phyloP scores from a whole-genome alignment of 1,140 invertebrate species.

The Zeugodacus cucurbitae region DNA sequence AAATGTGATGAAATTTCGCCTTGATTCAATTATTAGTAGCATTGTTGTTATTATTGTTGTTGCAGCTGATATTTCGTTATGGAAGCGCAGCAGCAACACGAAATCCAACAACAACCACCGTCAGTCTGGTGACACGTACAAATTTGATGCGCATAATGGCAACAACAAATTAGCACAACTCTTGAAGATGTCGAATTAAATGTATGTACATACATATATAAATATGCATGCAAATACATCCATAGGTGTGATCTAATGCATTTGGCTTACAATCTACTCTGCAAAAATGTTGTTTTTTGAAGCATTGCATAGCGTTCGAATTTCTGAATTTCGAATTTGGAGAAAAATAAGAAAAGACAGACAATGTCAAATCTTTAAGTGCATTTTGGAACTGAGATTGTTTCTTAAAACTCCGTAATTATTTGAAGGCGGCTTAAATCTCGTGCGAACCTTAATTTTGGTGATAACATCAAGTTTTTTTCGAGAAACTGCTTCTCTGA shows the following conservation, averaged over 20 bases:
- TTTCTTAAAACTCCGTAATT: no score
- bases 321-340: no score
- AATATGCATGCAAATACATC: not conserved
- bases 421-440: no score
- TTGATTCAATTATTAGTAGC: not conserved
- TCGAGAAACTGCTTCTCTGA: no score
- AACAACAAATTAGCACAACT: not conserved
- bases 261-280: no score
- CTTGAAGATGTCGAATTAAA: not conserved
- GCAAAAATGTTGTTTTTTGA: no score
- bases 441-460: no score
- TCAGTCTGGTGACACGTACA: not conserved
- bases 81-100: not conserved
- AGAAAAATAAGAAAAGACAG: no score
- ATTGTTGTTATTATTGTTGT: not conserved
- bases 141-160: not conserved
- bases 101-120: not conserved
- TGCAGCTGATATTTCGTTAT: not conserved
- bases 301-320: no score
- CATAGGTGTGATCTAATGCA: not conserved
- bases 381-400: no score
- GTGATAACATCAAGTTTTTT: no score
- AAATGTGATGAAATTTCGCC: conserved; percentile 21
- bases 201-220: not conserved
- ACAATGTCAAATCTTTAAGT: no score